Base-by-base conservation (phyloP, 2,797 vertebrate genomes). In the Anolis apletophallus region DNA sequence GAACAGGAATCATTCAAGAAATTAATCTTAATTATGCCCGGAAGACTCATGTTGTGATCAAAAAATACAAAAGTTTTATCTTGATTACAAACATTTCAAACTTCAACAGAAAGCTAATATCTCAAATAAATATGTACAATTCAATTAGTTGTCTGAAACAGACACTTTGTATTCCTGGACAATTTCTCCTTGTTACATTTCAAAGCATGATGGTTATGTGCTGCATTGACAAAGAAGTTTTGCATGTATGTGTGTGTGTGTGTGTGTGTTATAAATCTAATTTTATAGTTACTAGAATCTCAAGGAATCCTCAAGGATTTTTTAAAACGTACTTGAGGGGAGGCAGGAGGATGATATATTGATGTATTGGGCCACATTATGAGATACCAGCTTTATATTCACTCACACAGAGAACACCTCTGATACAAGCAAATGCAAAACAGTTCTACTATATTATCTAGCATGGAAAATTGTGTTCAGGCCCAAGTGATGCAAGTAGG, bases 1-100 rank as follows among this genome's bases (percentile, higher is more conserved):
- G 59, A 88, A n/a, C 16, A 77, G 85, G 80, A 80, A n/a, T 50
- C 23, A 40, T 57, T 40, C 59, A 79, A 89, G 14, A 32, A 89
- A 90, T 14, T 76, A 81, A 80, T 76, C 75, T 83, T 85, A 87
- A 90, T 88, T 85, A 80, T 67, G 50, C 77, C 80, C 86, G 87
- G 88, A 86, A 88, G 87, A 69, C 69, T n/a, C 17, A 92, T 87
- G 86, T 23, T n/a, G 26, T 5, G 14, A 93, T 61, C n/a, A 54
- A 89, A 87, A 86, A 91, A 75, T 1, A 79, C 26, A 54, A 23
- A 34, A 67, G 46, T 87, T 84, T 57, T 21, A 82, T 83, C 75
- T 91, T 87, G 55, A 88, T 75, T 71, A 76, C n/a, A 84, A 91
- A 86, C 5, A 61, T 84, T 85, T 64, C 80, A 8, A 77, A 71